phyloP scores from a whole-genome alignment of 2,888 invertebrate genomes.

The Parascotia fuliginaria region DNA sequence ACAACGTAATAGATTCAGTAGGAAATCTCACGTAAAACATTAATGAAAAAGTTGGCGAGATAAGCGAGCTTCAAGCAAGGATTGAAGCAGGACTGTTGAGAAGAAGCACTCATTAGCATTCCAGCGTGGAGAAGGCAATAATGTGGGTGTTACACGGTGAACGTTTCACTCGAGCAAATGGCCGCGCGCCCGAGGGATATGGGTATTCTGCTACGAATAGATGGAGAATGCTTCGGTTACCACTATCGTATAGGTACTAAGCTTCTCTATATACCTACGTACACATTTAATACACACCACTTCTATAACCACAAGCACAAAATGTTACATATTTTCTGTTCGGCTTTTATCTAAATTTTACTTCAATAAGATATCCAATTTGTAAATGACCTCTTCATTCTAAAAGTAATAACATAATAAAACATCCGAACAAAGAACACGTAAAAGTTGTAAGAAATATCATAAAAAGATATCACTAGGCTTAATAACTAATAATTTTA shows the following conservation, averaged over 20 bases:
- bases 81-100: slow-evolving; percentile 57
- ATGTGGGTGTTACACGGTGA: slow-evolving; percentile 68
- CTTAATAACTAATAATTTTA: no score
- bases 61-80: slow-evolving; percentile 63
- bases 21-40: slow-evolving; percentile 62
- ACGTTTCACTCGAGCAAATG: slow-evolving; percentile 67
- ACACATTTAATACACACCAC: slow-evolving; percentile 1
- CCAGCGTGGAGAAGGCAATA: slow-evolving; percentile 62
- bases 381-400: slow-evolving; percentile 1
- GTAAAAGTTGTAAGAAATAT: slow-evolving; percentile 1
- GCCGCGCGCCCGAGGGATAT: slow-evolving; percentile 52
- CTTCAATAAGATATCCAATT: slow-evolving; percentile 10
- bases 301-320: slow-evolving; percentile 5
- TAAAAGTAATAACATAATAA: slow-evolving; percentile 14
- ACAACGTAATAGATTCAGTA: slow-evolving; percentile 37
- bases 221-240: slow-evolving; percentile 18
- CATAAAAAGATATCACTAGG: not conserved
- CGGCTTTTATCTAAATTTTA: slow-evolving; percentile 11
- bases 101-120: slow-evolving; percentile 69
- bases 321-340: slow-evolving; percentile 4
- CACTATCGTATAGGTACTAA: slow-evolving; percentile 14
- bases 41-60: slow-evolving; percentile 65
- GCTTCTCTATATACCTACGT: slow-evolving; percentile 2
- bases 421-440: slow-evolving; percentile 3
- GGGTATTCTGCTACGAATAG: slow-evolving; percentile 39